Conservation (phyloP, 2,797 vertebrate genomes). For the Gymnothorax javanicus region DNA sequence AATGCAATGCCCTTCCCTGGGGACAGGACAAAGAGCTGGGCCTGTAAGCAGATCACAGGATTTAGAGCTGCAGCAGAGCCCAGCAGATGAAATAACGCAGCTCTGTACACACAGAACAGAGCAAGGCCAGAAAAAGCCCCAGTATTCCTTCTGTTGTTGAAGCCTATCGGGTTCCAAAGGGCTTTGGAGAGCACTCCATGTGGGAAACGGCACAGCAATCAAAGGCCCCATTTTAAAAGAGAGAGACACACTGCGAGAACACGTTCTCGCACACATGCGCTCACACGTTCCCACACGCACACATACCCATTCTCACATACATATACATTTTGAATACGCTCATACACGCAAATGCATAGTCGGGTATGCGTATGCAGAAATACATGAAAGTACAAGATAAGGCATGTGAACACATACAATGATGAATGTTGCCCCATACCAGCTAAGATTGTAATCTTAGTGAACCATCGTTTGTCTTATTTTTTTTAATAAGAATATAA, state of each 20-base stretch:
- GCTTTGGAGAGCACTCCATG: conserved; percentile 36
- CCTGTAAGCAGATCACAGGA: conserved; percentile 60
- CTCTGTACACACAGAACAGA: background rate
- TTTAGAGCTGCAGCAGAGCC: conserved; percentile 71
- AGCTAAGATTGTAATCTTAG: background rate
- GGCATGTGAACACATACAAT: background rate
- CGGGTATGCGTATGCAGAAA: background rate
- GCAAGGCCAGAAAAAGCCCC: conserved; percentile 25
- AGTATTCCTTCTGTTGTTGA: conserved; percentile 73
- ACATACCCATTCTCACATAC: background rate
- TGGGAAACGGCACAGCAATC: background rate
- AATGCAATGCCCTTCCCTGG: conserved; percentile 50
- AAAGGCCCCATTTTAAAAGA: background rate
- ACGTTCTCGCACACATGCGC: background rate
- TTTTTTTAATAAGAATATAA: background rate
- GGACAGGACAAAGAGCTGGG: conserved; percentile 63
- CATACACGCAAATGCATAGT: background rate
- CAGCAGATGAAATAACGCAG: conserved; percentile 42
- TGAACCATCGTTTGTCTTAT: background rate
- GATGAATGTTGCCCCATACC: background rate
- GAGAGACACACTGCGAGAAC: background rate
- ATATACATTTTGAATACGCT: background rate
- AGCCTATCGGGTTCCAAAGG: conserved; percentile 72
- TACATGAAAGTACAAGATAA: background rate
- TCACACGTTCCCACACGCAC: background rate